Percentiles rank a stretch among this genome's conserved stretches.
These are phyloP conservation scores for Dipus sagitta DNA, from an alignment of 2,797 vertebrate species.

Conservation along the genomic window DNA sequence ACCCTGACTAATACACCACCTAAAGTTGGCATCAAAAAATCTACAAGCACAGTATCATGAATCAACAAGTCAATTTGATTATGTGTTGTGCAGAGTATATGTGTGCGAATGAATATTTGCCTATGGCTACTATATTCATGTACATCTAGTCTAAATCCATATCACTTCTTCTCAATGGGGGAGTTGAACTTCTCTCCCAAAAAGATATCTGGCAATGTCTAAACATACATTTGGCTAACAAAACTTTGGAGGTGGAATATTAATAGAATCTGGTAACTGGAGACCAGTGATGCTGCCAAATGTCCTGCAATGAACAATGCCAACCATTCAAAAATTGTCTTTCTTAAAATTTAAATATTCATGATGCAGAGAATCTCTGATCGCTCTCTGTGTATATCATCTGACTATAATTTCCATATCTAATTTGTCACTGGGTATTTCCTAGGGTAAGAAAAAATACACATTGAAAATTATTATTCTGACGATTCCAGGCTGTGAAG, in stretches of 20 bases:
- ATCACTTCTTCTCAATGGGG: not conserved
- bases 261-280: not conserved
- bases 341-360: not conserved
- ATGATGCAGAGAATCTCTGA: not conserved
- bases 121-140: not conserved
- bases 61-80: not conserved
- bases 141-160: not conserved
- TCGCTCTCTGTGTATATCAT: not conserved
- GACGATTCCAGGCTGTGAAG: not conserved
- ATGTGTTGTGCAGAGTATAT: too few relatives aligned
- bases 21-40: not conserved
- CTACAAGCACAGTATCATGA: not conserved
- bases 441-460: not conserved
- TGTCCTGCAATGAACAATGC: too few relatives aligned
- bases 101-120: not conserved
- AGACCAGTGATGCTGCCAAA: not conserved
- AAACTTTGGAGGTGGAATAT: not conserved
- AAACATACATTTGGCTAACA: not conserved
- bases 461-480: not conserved
- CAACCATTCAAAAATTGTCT: not conserved
- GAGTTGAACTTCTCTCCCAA: not conserved
- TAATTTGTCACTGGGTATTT: not conserved
- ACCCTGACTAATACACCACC: too few relatives aligned
- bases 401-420: not conserved
- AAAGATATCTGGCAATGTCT: not conserved